Evolutionary conservation across 1,140 invertebrate genomes (phyloP), one percentile per base, ranked within the genome.

Genomic region (Drosophila santomea): DNA sequence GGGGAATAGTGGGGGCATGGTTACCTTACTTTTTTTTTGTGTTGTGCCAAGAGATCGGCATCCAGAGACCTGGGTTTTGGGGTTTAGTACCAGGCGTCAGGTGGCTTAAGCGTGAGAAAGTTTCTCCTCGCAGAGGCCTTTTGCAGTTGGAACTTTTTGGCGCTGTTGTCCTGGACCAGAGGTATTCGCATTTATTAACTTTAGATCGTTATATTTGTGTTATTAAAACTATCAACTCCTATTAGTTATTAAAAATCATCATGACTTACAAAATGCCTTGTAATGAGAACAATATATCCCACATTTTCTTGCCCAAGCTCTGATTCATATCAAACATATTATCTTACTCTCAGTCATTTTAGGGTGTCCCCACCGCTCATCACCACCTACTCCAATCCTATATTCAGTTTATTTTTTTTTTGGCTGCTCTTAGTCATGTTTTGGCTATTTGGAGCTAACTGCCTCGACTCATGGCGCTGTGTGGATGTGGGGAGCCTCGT

Each of bases 31-130:
- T 54, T 54, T 35, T 20, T 56, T 25, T 20, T 20, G 20, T 20
- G 20, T 69, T 0, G 36, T 69, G 63, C n/a, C 56, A 25, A 51
- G 10, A 68, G 45, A 67, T 63, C 36, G 32, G 48, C 48, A 50
- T 51, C 28, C 28, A 35, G 48, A 12, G 48, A 4, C 8, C n/a
- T 0, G 35, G 35, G 35, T 66, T 68, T 68, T 54, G 64, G 47
- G 54, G 12, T 14, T 58, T 58, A 47, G 72, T 54, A 52, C 48
- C 57, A 54, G 72, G 84, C 84, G 76, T 88, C 84, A 89, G 84
- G 80, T 89, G 84, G 84, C 84, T 52, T 39, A 64, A 77, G 60
- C 84, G 84, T 89, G 84, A 89, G 84, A 89, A 89, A 80, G 77
- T 89, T 89, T 89, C 0, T 59, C 38, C 84, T 89, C 0, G 62